Percentiles rank a stretch among this genome's conserved stretches.
These are phyloP conservation scores for Aphidius colemani DNA, from an alignment of 2,888 invertebrate species.

Conservation along the genomic window DNA sequence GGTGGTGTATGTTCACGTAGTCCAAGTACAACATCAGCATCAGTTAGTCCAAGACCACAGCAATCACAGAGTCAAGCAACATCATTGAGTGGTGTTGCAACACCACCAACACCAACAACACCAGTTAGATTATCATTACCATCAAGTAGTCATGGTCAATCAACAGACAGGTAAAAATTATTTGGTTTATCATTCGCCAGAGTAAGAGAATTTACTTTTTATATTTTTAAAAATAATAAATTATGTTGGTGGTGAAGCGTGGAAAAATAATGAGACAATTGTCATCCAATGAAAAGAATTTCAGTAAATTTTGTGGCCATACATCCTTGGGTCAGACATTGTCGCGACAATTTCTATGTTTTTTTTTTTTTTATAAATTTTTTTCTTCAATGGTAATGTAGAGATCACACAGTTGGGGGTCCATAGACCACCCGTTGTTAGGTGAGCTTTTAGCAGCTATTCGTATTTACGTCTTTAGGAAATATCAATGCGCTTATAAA, in stretches of 20 bases:
- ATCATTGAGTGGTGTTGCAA: constrained; percentile 66
- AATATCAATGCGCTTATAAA: constrained; percentile 48
- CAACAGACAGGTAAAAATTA: constrained; percentile 44
- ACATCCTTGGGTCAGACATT: neutral
- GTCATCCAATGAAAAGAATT: too few relatives aligned
- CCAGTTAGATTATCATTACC: constrained; percentile 50
- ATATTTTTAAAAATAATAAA: constrained; percentile 5
- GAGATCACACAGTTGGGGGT: constrained; percentile 28
- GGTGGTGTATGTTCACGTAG: constrained; percentile 47
- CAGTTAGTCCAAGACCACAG: constrained; percentile 56
- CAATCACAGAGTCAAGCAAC: constrained; percentile 63
- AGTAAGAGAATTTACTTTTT: neutral
- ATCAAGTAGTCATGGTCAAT: constrained; percentile 46
- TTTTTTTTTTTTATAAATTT: neutral
- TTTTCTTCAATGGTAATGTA: constrained; percentile 15
- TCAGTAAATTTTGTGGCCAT: too few relatives aligned
- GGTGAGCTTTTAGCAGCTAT: constrained; percentile 46
- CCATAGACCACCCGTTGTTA: constrained; percentile 35
- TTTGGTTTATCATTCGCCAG: too few relatives aligned
- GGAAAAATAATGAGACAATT: too few relatives aligned
- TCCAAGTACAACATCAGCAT: constrained; percentile 58
- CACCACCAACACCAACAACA: constrained; percentile 65
- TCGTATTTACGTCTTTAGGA: constrained; percentile 56
- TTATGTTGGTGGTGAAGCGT: too few relatives aligned
- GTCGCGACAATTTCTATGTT: neutral